Evolutionary conservation across 1,140 invertebrate species (phyloP).

Genomic region (Drosophila ananassae): DNA sequence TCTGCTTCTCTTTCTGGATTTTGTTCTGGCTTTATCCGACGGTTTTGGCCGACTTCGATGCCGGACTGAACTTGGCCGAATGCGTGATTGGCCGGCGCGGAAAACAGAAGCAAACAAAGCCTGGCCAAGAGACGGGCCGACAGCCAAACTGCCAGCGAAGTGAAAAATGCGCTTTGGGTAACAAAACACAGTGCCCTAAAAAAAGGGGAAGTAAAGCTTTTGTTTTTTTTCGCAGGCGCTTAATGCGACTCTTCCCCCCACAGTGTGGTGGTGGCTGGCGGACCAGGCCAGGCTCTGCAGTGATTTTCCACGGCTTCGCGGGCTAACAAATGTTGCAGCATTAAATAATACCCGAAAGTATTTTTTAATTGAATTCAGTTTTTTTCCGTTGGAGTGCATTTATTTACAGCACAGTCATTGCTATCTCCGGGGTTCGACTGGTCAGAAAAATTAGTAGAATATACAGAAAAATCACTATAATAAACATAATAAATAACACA

Average conservation of each 20-base stretch:
- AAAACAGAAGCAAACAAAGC: slow-evolving; percentile 52
- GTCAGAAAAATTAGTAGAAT: slow-evolving; percentile 21
- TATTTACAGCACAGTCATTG: slow-evolving; percentile 48
- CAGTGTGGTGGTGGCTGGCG: slow-evolving; percentile 1
- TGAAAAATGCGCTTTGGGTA: slow-evolving; percentile 58
- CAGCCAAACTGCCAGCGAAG: slow-evolving; percentile 51
- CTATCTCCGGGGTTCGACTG: slow-evolving; percentile 33
- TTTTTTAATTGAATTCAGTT: slow-evolving; percentile 66
- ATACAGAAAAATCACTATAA: too few species aligned
- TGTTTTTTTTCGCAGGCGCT: slow-evolving; percentile 59
- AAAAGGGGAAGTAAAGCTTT: slow-evolving; percentile 39
- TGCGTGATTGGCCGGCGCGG: slow-evolving; percentile 72
- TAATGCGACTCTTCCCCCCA: slow-evolving; percentile 41
- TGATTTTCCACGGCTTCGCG: slow-evolving; percentile 55
- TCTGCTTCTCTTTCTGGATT: neutral
- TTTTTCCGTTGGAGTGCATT: slow-evolving; percentile 34
- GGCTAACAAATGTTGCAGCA: slow-evolving; percentile 53
- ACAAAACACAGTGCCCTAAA: slow-evolving; percentile 27
- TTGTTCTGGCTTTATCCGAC: slow-evolving; percentile 47
- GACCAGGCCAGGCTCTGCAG: slow-evolving; percentile 14
- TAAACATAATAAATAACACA: too few species aligned
- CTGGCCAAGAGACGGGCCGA: slow-evolving; percentile 36
- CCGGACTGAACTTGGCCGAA: slow-evolving; percentile 51
- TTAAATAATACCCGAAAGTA: slow-evolving; percentile 51
- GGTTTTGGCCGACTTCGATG: slow-evolving; percentile 28